Conservation (phyloP, 1,140 invertebrate genomes). For the Bombus superbus region DNA sequence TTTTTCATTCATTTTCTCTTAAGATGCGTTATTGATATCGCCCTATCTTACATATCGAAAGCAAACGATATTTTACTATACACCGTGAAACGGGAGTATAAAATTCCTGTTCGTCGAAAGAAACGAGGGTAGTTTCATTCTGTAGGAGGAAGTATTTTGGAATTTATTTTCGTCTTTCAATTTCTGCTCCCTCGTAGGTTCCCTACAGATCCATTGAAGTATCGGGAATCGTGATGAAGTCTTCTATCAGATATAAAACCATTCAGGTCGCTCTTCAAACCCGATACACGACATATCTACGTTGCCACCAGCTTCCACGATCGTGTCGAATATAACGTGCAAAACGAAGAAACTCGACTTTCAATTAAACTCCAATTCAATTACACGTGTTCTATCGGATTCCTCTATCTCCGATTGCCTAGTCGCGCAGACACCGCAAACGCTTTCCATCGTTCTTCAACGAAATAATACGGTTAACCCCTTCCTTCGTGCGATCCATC, state of each 20-base stretch:
- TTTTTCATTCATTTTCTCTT: not conserved
- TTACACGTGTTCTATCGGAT: slow-evolving; percentile 55
- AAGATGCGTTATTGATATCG: too few relatives aligned
- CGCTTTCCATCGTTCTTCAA: slow-evolving; percentile 43
- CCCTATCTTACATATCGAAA: not conserved
- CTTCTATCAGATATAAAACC: slow-evolving; percentile 44
- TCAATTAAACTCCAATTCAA: slow-evolving; percentile 74
- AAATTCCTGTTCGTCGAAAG: slow-evolving; percentile 4
- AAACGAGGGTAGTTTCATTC: slow-evolving; percentile 9
- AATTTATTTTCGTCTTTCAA: slow-evolving; percentile 46
- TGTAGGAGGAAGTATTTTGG: slow-evolving; percentile 21
- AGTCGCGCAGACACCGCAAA: slow-evolving; percentile 24
- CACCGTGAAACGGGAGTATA: not conserved
- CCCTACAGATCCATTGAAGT: not conserved
- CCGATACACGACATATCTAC: slow-evolving; percentile 5
- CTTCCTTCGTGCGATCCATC: slow-evolving; percentile 18
- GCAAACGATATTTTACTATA: not conserved
- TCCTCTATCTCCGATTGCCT: slow-evolving; percentile 47
- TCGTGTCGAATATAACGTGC: not conserved
- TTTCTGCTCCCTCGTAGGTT: slow-evolving; percentile 27
- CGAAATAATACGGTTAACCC: slow-evolving; percentile 59
- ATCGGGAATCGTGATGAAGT: not conserved
- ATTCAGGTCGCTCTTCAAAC: slow-evolving; percentile 37
- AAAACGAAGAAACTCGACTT: slow-evolving; percentile 65
- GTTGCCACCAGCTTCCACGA: not conserved